Evolutionary conservation across 2,797 vertebrate genomes (phyloP), one percentile per base, ranked within the genome.

Genomic region (Melanotaenia pygmaea): DNA sequence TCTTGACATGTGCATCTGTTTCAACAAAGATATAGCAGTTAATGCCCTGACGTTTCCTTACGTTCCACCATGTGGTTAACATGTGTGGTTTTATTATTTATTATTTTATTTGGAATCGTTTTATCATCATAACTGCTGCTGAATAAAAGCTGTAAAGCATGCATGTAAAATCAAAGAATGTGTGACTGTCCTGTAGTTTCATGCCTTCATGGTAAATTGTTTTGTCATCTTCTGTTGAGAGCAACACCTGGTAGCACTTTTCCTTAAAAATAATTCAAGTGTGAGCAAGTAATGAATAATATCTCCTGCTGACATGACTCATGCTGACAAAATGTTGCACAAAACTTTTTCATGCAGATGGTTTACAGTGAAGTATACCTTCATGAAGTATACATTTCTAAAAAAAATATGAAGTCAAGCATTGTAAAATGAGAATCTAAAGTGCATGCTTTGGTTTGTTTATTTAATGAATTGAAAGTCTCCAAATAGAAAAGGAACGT

Each of bases 201-300:
- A 62, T 87, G 72, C 86, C 75, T 83, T 86, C 73, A 81, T 70
- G 30, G 54, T 82, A 61, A 59, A 84, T 86, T 72, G 12, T 78
- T 87, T 72, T 51, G 67, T 79, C 72, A 63, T 74, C 67, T 77
- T 56, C 56, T 59, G 22, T 80, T 78, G 45, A 83, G 81, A 76
- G 50, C 62, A 76, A 78, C 89, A 91, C 83, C 77, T 89, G 88
- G 79, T 63, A 85, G 59, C 57, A 82, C 80, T 89, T 87, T 88
- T 16, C 45, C 28, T 72, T 10, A 16, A 26, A 54, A 12, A 26
- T 8, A 32, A 57, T 22, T 34, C 11, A 7, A 64, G 60, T 43
- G 28, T 50, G 38, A 76, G 62, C 5, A 0, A 62, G 78, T 50
- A 63, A 70, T 72, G 60, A 72, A 57, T 74, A 73, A 72, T 65